Evolutionary conservation across 2,888 invertebrate species (phyloP).

Genomic region (Lepidochrysops patricia): DNA sequence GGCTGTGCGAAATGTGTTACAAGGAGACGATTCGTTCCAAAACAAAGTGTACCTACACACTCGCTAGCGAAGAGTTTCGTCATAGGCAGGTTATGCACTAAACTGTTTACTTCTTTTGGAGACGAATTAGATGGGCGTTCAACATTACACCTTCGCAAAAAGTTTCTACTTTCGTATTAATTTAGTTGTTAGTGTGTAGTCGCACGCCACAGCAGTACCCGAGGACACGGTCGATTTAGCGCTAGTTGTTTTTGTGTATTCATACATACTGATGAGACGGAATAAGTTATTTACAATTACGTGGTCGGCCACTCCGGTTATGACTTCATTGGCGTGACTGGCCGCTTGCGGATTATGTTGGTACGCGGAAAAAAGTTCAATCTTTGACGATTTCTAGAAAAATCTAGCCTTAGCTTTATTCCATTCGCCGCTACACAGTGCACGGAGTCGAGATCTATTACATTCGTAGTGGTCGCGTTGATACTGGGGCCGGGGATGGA

Average conservation of each 20-base stretch:
- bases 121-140: neutral
- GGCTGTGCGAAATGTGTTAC: neutral
- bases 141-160: neutral
- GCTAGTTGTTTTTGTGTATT: neutral
- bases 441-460: neutral
- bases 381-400: neutral
- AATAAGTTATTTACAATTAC: constrained; percentile 1
- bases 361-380: neutral
- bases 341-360: neutral
- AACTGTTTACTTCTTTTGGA: neutral
- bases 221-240: neutral
- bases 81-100: neutral
- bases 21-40: neutral
- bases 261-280: constrained; percentile 3
- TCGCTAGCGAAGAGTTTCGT: neutral
- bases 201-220: neutral
- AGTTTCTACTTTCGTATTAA: too few species aligned
- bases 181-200: neutral
- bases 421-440: neutral
- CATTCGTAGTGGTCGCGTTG: neutral
- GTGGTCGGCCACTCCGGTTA: neutral
- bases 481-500: too few species aligned
- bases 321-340: constrained; percentile 11
- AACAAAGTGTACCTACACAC: neutral
- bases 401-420: neutral